Evolutionary conservation across 2,113 vertebrate species (phyloP).

Genomic region (Hydrolagus affinis): DNA sequence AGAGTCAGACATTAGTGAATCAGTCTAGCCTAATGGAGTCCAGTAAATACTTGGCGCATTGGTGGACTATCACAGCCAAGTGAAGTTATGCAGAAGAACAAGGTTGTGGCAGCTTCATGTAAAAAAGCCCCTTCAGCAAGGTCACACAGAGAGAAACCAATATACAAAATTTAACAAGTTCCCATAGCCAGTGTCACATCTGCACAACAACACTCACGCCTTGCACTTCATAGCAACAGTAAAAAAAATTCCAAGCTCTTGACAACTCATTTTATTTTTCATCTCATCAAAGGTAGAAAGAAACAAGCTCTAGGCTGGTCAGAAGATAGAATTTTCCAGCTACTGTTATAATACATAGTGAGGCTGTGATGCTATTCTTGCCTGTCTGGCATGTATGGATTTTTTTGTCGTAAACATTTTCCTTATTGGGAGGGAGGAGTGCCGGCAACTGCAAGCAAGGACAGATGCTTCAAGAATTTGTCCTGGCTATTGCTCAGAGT

Average conservation of each 20-base stretch:
- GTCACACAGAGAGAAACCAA: neutral
- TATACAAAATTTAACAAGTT: neutral
- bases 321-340: neutral
- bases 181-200: neutral
- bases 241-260: neutral
- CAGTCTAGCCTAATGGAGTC: neutral
- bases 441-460: too few relatives aligned
- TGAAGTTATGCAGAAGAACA: neutral
- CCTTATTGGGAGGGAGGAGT: too few relatives aligned
- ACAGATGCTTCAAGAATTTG: neutral
- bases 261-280: neutral
- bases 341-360: neutral
- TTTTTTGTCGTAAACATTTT: too few relatives aligned
- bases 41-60: neutral
- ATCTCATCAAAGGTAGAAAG: neutral
- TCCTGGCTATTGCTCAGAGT: neutral
- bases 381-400: too few relatives aligned
- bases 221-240: neutral
- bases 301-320: neutral
- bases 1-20: conserved; percentile 2
- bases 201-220: neutral
- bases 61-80: neutral
- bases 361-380: too few relatives aligned
- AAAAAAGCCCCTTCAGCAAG: neutral
- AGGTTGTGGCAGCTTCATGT: neutral